Evolutionary conservation across 2,797 vertebrate species (phyloP), one percentile per base, ranked within the genome.

Genomic region (Poeciliopsis paucimaculata): DNA sequence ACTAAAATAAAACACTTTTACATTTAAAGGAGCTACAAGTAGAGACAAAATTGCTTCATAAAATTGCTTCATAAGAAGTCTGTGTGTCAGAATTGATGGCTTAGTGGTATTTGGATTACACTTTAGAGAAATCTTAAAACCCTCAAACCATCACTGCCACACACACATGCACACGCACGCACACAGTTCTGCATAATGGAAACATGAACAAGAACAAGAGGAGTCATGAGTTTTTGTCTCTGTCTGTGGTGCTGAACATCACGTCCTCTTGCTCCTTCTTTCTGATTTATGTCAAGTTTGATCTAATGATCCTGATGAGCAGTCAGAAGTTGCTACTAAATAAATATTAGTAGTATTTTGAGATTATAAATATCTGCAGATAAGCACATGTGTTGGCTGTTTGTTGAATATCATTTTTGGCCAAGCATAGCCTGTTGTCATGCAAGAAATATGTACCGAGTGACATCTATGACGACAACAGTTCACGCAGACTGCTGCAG

Each of bases 391-490:
- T 41, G 43, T 26, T 39, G 10, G 26, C 31, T 68, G 47, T 72
- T 76, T 73, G 2, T 20, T 47, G 36, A 70, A 45, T 34, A 53
- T 62, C 51, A 36, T 62, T 72, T 77, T 77, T 77, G 46, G 55
- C 55, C 41, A 39, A 68, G 11, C 75, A 34, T 31, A 20, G 28
- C 46, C 5, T 51, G 79, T 51, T 10, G 68, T 51, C 20, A n/a
- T 77, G 45, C 68, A 64, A 88, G 85, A 86, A 88, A 83, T 81
- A 57, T 72, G 77, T 55, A 71, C 85, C 73, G 90, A 91, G 82
- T 84, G 85, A 86, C 90, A 90, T 92, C 82, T 57, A 72, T n/a
- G 49, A 79, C 87, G 90, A 88, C 92, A 91, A 90, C 88, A 79
- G 82, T 82, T 92, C 84, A 87, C 85, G 84, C 88, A 83, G 84